These are phyloP conservation scores for Orthonyx spaldingii DNA, from an alignment of 2,113 vertebrate species.

Conservation along the genomic window DNA sequence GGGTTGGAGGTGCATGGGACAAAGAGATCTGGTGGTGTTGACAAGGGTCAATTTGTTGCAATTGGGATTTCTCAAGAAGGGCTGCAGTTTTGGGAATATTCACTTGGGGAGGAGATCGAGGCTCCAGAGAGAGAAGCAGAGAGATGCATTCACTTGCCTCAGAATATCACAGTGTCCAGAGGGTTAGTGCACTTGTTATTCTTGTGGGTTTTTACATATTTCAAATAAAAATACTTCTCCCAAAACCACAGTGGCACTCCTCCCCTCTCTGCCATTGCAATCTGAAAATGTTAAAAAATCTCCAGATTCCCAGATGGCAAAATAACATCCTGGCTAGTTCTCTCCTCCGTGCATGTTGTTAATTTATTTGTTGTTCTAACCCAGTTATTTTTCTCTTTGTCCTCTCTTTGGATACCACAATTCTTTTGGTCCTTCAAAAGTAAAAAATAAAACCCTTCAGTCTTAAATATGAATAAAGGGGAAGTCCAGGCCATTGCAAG, in stretches of 20 bases:
- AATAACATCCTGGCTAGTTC: neutral
- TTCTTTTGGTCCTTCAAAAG: neutral
- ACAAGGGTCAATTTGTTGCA: neutral
- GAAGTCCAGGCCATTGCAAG: neutral
- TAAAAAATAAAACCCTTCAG: neutral
- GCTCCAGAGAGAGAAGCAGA: neutral
- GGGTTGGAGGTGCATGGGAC: neutral
- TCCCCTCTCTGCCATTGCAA: neutral
- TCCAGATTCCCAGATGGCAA: neutral
- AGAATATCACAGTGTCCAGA: neutral
- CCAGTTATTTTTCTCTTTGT: neutral
- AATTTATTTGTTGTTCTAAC: neutral
- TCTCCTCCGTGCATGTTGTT: neutral
- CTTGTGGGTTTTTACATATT: neutral
- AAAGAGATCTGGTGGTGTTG: neutral
- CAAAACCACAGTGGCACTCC: neutral
- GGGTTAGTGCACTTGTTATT: neutral
- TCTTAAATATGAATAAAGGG: neutral
- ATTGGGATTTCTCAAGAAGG: neutral
- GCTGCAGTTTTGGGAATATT: neutral
- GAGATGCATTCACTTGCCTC: neutral
- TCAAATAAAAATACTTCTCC: neutral
- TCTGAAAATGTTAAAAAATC: neutral
- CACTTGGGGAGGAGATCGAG: neutral
- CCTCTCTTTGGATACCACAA: neutral